A percentile compares a stretch with the other conserved stretches of the same genome.
phyloP scores from a whole-genome alignment of 2,888 invertebrate genomes.

The Caenorhabditis imperialis region DNA sequence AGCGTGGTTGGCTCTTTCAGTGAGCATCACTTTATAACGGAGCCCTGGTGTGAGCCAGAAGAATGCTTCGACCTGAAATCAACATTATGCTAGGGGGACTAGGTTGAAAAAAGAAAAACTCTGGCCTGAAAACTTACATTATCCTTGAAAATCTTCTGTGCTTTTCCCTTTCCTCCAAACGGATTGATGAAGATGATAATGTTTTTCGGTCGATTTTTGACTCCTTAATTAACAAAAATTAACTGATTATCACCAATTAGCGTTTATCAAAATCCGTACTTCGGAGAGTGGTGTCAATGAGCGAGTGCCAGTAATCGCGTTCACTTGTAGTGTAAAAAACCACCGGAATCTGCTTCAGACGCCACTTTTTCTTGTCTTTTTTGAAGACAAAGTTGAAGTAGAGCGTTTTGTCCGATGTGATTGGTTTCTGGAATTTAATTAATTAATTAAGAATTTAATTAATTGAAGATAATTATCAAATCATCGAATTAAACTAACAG shows the following conservation, averaged over 20 bases:
- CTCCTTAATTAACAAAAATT: constrained; percentile 51
- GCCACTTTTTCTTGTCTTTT: constrained; percentile 74
- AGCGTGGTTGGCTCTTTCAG: constrained; percentile 87
- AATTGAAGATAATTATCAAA: not conserved
- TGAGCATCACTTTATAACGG: constrained; percentile 83
- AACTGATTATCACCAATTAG: too few relatives aligned
- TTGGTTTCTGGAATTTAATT: constrained; percentile 42
- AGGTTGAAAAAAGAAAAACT: too few relatives aligned
- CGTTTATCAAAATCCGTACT: constrained; percentile 33
- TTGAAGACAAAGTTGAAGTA: constrained; percentile 76
- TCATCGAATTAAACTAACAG: constrained; percentile 8
- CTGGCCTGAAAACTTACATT: constrained; percentile 82
- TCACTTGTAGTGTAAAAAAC: constrained; percentile 61
- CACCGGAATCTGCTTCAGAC: constrained; percentile 68
- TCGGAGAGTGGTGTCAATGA: constrained; percentile 60
- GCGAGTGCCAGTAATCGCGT: constrained; percentile 64
- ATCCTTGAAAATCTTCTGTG: constrained; percentile 85
- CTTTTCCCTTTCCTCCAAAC: constrained; percentile 86
- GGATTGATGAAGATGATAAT: constrained; percentile 89
- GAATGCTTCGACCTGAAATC: constrained; percentile 79
- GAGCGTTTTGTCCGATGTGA: constrained; percentile 58
- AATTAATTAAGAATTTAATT: too few relatives aligned
- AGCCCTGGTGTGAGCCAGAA: constrained; percentile 80
- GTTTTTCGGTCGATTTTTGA: constrained; percentile 82
- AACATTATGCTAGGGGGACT: too few relatives aligned